Percentiles rank a stretch among this genome's conserved stretches.
These are phyloP conservation scores for Rhopalosiphum maidis DNA, from an alignment of 1,140 invertebrate genomes.

Conservation along the genomic window DNA sequence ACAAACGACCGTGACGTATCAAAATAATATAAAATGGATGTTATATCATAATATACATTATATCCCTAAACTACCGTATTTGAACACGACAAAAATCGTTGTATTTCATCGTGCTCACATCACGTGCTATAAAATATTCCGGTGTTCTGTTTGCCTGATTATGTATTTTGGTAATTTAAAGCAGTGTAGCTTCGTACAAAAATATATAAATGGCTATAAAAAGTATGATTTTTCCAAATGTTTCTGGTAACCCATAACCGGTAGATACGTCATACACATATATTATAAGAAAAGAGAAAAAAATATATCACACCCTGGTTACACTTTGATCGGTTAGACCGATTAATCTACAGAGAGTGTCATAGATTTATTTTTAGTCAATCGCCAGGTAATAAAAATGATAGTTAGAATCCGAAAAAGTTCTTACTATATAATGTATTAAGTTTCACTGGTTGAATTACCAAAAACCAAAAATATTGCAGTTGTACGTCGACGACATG, in stretches of 20 bases:
- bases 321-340: background rate
- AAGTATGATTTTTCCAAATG: background rate
- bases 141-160: background rate
- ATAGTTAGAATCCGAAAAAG: too few relatives aligned
- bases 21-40: background rate
- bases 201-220: background rate
- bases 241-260: background rate
- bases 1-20: background rate
- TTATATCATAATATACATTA: conserved; percentile 1
- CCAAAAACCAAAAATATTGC: background rate
- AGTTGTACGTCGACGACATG: background rate
- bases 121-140: background rate
- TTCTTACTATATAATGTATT: too few relatives aligned
- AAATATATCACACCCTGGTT: background rate
- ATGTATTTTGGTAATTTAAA: background rate
- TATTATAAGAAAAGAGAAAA: background rate
- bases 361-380: too few relatives aligned
- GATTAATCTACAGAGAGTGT: too few relatives aligned
- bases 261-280: background rate
- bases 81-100: background rate
- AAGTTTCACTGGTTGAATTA: background rate
- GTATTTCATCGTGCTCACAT: background rate
- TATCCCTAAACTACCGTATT: background rate
- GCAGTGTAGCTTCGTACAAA: background rate
- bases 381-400: too few relatives aligned